Base-by-base conservation (phyloP, 2,888 invertebrate species). In the Clusia tigrina region DNA sequence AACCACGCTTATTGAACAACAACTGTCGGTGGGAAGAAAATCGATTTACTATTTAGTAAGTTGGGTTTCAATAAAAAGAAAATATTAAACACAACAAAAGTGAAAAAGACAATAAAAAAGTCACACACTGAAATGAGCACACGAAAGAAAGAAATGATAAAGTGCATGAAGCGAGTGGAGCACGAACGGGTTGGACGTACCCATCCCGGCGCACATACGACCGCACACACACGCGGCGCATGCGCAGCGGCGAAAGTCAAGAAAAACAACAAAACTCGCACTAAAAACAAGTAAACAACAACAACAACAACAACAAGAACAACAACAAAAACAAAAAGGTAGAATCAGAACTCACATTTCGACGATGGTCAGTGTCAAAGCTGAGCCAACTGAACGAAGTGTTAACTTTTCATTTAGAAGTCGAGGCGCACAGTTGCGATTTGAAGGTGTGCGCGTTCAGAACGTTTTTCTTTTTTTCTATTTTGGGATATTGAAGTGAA, bases 101-200 rank as follows among this genome's bases (percentile, higher is more conserved):
- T 42, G n/a, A 6, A 6, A 23, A 26, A 20, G 53, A 17, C n/a
- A 62, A 72, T 60, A 67, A 68, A 71, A 74, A 69, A 78, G 77
- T 74, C 77, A 78, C 77, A 74, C 74, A 76, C 54, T 61, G 67
- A 76, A 77, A 74, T 78, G 78, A 76, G 77, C 73, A 77, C 76
- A 70, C 69, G 60, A 62, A 60, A 71, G 62, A 59, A 66, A 65
- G 59, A 67, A 69, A 55, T 58, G 59, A 42, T 54, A 66, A 63
- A 24, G 26, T 57, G 25, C n/a, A n/a, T n/a, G n/a, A n/a, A n/a
- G 37, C 12, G 42, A 51, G 48, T 20, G 5, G 22, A 15, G 5
- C 22, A 48, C 6, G 42, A n/a, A 42, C 42, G 42, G 2, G 3
- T 10, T 32, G 12, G 32, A 32, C 6, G 32, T 32, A 12, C 32